Percentiles rank a stretch among this genome's conserved stretches.
These are phyloP conservation scores for Typhlichthys eigenmanni DNA, from an alignment of 2,797 vertebrate genomes.

Conservation along the genomic window DNA sequence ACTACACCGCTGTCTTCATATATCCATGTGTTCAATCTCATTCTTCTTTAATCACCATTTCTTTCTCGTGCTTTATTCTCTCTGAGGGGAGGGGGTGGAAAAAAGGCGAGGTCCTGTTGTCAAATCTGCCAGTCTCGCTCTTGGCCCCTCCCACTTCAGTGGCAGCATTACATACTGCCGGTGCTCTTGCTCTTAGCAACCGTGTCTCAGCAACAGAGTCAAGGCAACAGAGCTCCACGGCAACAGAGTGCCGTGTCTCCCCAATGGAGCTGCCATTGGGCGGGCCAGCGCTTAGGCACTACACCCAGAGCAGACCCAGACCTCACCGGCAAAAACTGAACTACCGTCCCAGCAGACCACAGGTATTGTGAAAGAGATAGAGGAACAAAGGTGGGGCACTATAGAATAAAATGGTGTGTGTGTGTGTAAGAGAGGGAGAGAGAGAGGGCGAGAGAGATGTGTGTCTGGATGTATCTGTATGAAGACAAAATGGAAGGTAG, in stretches of 20 bases:
- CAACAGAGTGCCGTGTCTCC: conserved; percentile 79
- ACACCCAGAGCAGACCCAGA: conserved; percentile 79
- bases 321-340: conserved; percentile 77
- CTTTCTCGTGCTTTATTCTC: conserved; percentile 57
- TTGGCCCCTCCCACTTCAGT: conserved; percentile 68
- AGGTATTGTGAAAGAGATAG: conserved; percentile 63
- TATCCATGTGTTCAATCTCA: conserved; percentile 16
- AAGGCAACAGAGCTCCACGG: conserved; percentile 74
- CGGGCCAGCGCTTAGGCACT: conserved; percentile 77
- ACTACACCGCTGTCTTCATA: background rate
- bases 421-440: conserved; percentile 11
- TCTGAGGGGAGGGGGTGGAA: conserved; percentile 56
- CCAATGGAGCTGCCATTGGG: conserved; percentile 81
- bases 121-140: conserved; percentile 73
- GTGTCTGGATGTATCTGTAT: conserved; percentile 6
- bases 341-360: conserved; percentile 73
- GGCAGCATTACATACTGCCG: conserved; percentile 77
- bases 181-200: conserved; percentile 77
- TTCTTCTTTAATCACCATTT: conserved; percentile 53
- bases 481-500: conserved; percentile 65
- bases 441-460: background rate
- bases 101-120: conserved; percentile 75
- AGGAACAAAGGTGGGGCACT: conserved; percentile 46
- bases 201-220: conserved; percentile 76
- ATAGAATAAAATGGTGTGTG: conserved; percentile 46